These are phyloP conservation scores for Gymnopithys bicolor DNA, from an alignment of 2,797 vertebrate species.

Conservation along the genomic window DNA sequence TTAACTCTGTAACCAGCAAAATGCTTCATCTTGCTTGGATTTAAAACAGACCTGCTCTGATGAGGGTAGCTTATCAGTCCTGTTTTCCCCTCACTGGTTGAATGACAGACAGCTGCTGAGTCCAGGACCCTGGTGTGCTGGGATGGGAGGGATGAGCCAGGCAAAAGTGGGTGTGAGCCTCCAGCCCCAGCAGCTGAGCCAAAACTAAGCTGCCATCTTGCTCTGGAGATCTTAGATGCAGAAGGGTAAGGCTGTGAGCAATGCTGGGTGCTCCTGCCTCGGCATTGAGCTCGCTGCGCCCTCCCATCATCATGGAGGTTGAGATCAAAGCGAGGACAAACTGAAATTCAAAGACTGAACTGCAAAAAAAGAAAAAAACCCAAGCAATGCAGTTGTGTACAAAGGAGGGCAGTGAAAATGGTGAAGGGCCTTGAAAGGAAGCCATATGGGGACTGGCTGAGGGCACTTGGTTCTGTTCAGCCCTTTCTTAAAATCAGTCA, in stretches of 20 bases:
- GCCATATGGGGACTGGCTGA: neutral
- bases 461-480: neutral
- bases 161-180: fast-evolving
- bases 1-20: neutral
- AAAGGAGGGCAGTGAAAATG: neutral
- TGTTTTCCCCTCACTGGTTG: neutral
- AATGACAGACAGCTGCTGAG: neutral
- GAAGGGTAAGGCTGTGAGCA: neutral
- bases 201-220: neutral
- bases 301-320: fast-evolving
- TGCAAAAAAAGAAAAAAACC: neutral
- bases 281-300: fast-evolving
- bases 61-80: neutral
- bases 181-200: neutral
- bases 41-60: neutral
- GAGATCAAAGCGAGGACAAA: neutral
- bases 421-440: neutral
- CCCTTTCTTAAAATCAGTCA: neutral
- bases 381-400: neutral
- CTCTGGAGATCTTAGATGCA: fast-evolving
- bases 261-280: fast-evolving
- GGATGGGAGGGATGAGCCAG: neutral
- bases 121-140: fast-evolving
- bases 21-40: neutral
- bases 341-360: neutral